Base-by-base conservation (phyloP, 2,888 invertebrate genomes). In the Saturnia pavonia region DNA sequence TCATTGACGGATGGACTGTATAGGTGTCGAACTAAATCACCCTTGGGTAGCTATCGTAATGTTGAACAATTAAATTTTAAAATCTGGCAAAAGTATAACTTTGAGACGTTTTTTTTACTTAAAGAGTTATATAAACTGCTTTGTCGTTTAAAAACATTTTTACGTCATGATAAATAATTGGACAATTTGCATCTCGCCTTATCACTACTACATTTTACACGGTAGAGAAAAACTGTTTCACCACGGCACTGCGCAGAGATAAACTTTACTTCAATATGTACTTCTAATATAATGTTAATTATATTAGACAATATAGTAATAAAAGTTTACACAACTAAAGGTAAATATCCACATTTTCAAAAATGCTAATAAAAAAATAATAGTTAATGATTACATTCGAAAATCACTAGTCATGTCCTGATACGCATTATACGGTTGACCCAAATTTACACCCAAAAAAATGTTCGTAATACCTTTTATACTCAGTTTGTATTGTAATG, bases 1-100 rank as follows among this genome's bases (percentile, higher is more conserved):
- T 86, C 84, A 86, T 85, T 85, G 85, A 82, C 77, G 77, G 77
- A 81, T 78, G 75, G 80, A 73, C 75, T 75, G 78, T 66, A 69
- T 69, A 70, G 70, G 72, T 71, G 71, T 68, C 71, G 71, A 71
- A 69, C 68, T 66, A 69, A 69, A 66, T 48, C 48, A 60, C 57
- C 68, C 51, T 25, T 67, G 54, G 34, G 54, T 40, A 40, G 48
- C 34, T 54, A 22, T 68, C 19, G 12, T 40, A 6, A 40, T 65
- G 40, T 65, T n/a, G n/a, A 40, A 40, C 34, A 65, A 65, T 34
- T 65, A 65, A 65, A 65, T 65, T 65, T 14, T 65, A 9, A 19
- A n/a, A 19, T 65, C 16, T 40, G 16, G 19, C 40, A 27, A 22
- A 22, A 54, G 22, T 12, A 60, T 60, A 14, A 27, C 14, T 27